Evolutionary conservation across 2,797 vertebrate species (phyloP), one percentile per base, ranked within the genome.

Genomic region (Chromobotia macracanthus): DNA sequence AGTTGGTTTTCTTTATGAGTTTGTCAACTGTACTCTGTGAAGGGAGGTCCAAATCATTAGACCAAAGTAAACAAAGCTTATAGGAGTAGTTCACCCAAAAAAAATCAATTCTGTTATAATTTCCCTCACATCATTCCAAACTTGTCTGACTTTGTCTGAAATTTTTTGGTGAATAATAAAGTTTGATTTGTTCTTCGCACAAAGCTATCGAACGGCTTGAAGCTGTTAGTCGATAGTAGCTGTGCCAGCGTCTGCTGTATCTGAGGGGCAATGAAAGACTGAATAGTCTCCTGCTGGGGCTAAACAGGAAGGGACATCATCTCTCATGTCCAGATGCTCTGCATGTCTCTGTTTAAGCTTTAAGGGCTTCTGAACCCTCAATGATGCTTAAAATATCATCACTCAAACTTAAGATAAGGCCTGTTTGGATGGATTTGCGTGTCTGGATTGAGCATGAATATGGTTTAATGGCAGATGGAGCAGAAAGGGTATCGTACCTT

Each of bases 1-100:
- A 91, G 91, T 99, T 99, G 0, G 97, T 98, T 92, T 99, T 98
- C 92, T 98, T 99, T 74, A 99, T 96, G 79, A 99, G 96, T 91
- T 98, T 98, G 87, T 99, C 97, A 87, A 99, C 97, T 0, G 96
- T 96, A 87, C 89, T 99, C 97, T 99, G 58, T 81, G 28, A 4
- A 28, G 4, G 4, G 82, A 80, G 77, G 12, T 50, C 19, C 50
- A 68, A 48, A 38, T 60, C 41, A 77, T 58, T 55, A 68, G 4
- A 51, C 21, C 46, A 23, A 3, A 12, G 41, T 31, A 19, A 50
- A 21, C 2, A 72, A 41, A 7, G 18, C 11, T n/a, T 19, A 1
- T n/a, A n/a, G n/a, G n/a, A n/a, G n/a, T n/a, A n/a, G n/a, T n/a
- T n/a, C n/a, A n/a, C n/a, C n/a, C n/a, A n/a, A n/a, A n/a, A n/a